Evolutionary conservation across 2,113 vertebrate species (phyloP).

Genomic region (Montifringilla adamsi): DNA sequence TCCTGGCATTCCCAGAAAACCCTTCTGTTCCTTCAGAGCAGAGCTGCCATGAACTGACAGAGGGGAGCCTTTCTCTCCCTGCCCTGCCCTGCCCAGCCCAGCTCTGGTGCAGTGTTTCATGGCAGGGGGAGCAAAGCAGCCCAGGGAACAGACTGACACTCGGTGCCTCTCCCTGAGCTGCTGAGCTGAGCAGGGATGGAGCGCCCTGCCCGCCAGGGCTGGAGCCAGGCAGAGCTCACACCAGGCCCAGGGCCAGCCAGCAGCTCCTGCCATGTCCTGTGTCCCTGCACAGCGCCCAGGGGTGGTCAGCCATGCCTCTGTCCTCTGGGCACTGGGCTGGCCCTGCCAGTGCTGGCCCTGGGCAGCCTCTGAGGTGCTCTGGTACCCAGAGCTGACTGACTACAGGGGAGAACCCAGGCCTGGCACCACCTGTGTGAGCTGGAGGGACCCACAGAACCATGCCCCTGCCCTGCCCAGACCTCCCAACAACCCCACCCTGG

Average conservation of each 20-base stretch:
- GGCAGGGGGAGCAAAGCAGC: not conserved
- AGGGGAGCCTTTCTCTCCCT: not conserved
- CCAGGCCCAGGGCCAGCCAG: not conserved
- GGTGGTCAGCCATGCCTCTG: not conserved
- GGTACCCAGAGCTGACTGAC: not conserved
- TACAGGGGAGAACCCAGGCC: not conserved
- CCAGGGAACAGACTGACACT: not conserved
- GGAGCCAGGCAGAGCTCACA: not conserved
- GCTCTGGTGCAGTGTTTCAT: not conserved
- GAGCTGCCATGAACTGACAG: not conserved
- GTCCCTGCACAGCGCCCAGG: not conserved
- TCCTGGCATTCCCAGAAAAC: not conserved
- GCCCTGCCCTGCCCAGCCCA: not conserved
- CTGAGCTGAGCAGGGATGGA: not conserved
- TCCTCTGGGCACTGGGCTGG: not conserved
- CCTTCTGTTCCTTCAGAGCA: not conserved
- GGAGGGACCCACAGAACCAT: not conserved
- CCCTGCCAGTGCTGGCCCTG: rapidly evolving
- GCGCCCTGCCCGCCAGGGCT: not conserved
- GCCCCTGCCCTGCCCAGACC: not conserved
- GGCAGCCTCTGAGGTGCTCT: not conserved
- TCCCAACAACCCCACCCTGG: not conserved
- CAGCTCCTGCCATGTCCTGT: not conserved
- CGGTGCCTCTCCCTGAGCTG: not conserved
- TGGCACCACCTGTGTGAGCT: not conserved